phyloP scores from a whole-genome alignment of 2,797 vertebrate genomes.

The Sebastes itinus region DNA sequence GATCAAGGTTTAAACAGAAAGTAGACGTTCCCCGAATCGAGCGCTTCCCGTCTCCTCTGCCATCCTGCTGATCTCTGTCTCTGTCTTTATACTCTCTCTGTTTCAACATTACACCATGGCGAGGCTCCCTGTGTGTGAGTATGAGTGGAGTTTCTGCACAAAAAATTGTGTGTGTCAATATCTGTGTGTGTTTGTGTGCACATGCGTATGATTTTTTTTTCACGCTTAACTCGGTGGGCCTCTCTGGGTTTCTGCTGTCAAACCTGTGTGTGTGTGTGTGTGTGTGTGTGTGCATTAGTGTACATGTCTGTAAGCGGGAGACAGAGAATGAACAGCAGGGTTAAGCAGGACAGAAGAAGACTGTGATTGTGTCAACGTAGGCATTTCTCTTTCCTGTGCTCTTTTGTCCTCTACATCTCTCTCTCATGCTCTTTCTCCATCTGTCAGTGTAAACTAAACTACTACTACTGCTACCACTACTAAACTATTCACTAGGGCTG shows the following conservation, averaged over 20 bases:
- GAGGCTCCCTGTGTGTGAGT: background rate
- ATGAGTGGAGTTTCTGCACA: background rate
- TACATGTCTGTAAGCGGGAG: background rate
- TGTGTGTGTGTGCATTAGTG: background rate
- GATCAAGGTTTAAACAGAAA: conserved; percentile 32
- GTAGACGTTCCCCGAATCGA: background rate
- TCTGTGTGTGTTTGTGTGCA: no score
- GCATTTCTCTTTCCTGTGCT: background rate
- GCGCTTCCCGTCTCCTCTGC: background rate
- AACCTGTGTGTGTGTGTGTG: background rate
- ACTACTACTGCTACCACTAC: no score
- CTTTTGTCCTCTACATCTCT: background rate
- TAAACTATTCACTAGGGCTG: no score
- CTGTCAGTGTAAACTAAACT: conserved; percentile 1
- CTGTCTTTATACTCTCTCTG: background rate
- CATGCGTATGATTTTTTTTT: background rate
- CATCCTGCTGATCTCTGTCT: conserved; percentile 13
- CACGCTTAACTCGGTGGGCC: background rate
- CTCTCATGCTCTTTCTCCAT: background rate
- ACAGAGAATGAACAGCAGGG: background rate
- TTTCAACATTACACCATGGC: background rate
- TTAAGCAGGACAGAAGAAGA: background rate
- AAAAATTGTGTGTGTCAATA: background rate
- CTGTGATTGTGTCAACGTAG: background rate
- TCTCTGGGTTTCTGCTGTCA: background rate